Percentiles rank a stretch among this genome's conserved stretches.
Conservation (phyloP, 2,113 vertebrate species). For the Melospiza georgiana region DNA sequence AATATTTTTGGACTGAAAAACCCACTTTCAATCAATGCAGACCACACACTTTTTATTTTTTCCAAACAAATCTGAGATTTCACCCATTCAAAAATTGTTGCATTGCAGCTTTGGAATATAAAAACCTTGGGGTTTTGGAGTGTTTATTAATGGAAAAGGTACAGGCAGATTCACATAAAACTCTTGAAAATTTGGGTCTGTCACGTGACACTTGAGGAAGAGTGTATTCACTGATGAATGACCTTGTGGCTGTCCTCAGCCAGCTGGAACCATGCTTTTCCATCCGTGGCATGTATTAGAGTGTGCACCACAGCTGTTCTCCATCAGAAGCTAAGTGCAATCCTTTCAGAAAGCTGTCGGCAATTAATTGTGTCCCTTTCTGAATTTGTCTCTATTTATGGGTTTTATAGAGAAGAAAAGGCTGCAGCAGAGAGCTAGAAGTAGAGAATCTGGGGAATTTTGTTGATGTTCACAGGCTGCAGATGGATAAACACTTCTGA, state of each 20-base stretch:
- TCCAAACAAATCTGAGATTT: background rate
- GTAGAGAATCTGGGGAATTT: background rate
- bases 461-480: background rate
- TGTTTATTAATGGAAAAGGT: conserved; percentile 4
- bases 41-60: background rate
- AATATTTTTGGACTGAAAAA: background rate
- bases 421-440: background rate
- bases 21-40: background rate
- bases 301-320: conserved; percentile 54
- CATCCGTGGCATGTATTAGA: conserved; percentile 42
- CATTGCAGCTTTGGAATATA: background rate
- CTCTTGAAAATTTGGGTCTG: background rate
- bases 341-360: conserved; percentile 51
- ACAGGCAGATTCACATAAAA: background rate
- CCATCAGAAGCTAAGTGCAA: conserved; percentile 52
- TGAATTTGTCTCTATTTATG: conserved; percentile 47
- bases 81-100: background rate
- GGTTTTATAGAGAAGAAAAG: conserved; percentile 25
- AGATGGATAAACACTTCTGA: background rate
- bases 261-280: conserved; percentile 60
- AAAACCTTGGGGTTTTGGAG: background rate
- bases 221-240: conserved; percentile 31
- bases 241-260: conserved; percentile 55
- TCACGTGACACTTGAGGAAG: conserved; percentile 5
- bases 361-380: conserved; percentile 54